Conservation (phyloP, 2,113 vertebrate species). For the Baryphthengus martii region DNA sequence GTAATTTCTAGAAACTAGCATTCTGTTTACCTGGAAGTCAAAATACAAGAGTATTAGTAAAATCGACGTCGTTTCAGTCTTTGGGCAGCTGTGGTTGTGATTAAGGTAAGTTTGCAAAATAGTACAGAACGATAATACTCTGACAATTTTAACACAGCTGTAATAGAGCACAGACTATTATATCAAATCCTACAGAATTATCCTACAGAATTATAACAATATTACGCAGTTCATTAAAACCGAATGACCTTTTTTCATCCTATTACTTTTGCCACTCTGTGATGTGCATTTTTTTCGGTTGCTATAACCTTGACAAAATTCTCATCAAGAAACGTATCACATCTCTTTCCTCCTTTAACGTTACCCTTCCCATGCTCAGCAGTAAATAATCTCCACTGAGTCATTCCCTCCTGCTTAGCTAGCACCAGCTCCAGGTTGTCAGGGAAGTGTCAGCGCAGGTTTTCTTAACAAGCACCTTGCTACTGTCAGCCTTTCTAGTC, state of each 20-base stretch:
- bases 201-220: not conserved
- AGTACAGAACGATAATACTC: not conserved
- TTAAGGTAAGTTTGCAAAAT: not conserved
- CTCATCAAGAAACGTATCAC: not conserved
- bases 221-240: conserved; percentile 27
- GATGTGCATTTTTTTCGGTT: not conserved
- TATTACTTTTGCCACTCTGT: not conserved
- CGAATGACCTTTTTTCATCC: not conserved
- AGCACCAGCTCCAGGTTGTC: not conserved
- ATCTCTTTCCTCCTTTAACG: not conserved
- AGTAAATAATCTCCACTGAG: not conserved
- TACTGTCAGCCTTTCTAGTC: not conserved
- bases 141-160: not conserved
- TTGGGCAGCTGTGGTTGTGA: not conserved
- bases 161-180: not conserved
- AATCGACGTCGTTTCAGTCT: not conserved
- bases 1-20: not conserved
- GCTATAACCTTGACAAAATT: conserved; percentile 31
- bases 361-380: not conserved
- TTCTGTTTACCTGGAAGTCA: not conserved
- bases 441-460: not conserved
- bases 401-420: not conserved
- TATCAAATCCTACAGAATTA: not conserved
- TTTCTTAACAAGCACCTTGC: not conserved
- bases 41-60: not conserved